phyloP scores from a whole-genome alignment of 2,797 vertebrate genomes.

The Salarias fasciatus region DNA sequence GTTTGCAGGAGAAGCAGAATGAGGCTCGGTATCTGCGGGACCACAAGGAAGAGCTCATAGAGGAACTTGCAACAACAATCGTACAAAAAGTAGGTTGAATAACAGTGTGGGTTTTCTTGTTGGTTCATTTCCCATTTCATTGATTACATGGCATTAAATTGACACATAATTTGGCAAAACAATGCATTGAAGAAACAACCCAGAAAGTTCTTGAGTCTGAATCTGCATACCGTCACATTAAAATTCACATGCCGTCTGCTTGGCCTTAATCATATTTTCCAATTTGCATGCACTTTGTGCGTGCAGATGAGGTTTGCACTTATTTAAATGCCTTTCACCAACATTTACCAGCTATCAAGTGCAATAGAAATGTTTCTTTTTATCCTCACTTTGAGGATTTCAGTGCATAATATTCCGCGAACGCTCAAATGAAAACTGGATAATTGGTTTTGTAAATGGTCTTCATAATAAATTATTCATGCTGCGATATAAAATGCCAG shows the following conservation, averaged over 20 bases:
- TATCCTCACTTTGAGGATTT: background rate
- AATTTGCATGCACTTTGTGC: constrained; percentile 11
- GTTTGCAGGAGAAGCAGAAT: constrained; percentile 91
- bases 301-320: constrained; percentile 1
- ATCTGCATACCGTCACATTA: constrained; percentile 13
- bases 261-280: constrained; percentile 3
- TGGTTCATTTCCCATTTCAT: background rate
- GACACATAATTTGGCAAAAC: too few relatives aligned
- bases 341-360: constrained; percentile 10
- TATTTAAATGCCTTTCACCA: constrained; percentile 30
- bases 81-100: constrained; percentile 89
- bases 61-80: constrained; percentile 93
- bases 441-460: constrained; percentile 28
- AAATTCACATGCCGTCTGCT: constrained; percentile 10
- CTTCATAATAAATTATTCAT: constrained; percentile 37
- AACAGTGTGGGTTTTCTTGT: background rate
- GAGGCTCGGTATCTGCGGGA: constrained; percentile 93
- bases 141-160: too few relatives aligned
- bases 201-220: background rate
- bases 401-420: constrained; percentile 5
- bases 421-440: constrained; percentile 21
- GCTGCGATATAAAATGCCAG: constrained; percentile 13
- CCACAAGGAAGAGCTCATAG: constrained; percentile 94
- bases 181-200: too few relatives aligned
- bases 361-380: constrained; percentile 2